Conservation (phyloP, 2,888 invertebrate species). For the Macrosiphum euphorbiae region DNA sequence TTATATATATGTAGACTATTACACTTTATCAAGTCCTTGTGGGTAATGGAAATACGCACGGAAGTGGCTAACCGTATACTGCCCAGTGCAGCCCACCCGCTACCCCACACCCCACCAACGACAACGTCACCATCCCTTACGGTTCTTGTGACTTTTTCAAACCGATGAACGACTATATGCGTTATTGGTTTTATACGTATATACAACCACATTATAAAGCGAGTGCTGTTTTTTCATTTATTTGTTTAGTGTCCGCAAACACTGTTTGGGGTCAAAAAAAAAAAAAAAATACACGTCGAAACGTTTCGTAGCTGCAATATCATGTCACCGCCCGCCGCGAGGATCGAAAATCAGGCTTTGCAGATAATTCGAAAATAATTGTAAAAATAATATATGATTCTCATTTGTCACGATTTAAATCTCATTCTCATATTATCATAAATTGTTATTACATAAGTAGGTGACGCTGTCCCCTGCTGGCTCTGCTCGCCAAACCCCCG, state of each 20-base stretch:
- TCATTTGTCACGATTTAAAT: background rate
- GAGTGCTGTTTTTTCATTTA: background rate
- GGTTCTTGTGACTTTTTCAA: background rate
- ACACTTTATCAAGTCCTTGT: constrained; percentile 3
- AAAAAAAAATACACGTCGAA: background rate
- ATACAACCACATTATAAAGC: background rate
- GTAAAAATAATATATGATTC: background rate
- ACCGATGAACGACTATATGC: background rate
- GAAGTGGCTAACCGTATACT: background rate
- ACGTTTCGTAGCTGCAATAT: background rate
- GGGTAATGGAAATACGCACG: background rate
- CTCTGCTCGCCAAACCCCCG: background rate
- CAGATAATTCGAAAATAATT: background rate
- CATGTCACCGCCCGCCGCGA: background rate
- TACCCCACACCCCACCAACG: background rate
- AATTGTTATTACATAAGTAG: background rate
- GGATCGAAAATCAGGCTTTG: background rate
- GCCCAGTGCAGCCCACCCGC: background rate
- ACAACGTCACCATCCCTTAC: background rate
- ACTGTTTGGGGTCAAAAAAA: background rate
- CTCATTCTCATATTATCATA: background rate
- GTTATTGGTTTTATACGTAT: background rate
- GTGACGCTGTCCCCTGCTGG: background rate
- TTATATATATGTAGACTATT: background rate
- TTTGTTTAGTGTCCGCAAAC: background rate